Percentiles rank a stretch among this genome's conserved stretches.
phyloP scores from a whole-genome alignment of 2,113 vertebrate species.

The Lophius piscatorius region DNA sequence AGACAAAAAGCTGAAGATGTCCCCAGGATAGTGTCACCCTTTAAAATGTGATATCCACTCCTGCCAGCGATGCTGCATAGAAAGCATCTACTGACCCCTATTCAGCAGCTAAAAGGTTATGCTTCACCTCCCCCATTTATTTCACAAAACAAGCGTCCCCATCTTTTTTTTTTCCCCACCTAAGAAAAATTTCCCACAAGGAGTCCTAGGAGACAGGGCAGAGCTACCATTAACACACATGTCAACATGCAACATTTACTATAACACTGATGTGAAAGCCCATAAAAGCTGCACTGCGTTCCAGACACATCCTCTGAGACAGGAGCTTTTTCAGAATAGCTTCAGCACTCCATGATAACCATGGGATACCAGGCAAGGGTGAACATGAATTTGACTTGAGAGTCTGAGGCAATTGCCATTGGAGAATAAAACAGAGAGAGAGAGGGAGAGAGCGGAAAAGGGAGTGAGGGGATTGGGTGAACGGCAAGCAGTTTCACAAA shows the following conservation, averaged over 20 bases:
- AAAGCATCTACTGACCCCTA: constrained; percentile 58
- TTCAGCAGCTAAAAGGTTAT: constrained; percentile 66
- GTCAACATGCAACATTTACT: constrained; percentile 74
- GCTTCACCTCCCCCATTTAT: constrained; percentile 37
- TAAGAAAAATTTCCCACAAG: constrained; percentile 37
- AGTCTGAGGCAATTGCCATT: constrained; percentile 49
- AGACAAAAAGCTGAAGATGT: constrained; percentile 43
- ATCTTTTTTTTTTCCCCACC: too few species aligned
- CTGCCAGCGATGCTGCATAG: constrained; percentile 31
- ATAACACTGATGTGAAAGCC: constrained; percentile 55
- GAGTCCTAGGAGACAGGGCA: constrained; percentile 43
- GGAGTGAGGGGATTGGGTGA: constrained; percentile 20
- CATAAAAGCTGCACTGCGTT: constrained; percentile 54
- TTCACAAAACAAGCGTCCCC: constrained; percentile 44
- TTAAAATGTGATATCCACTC: constrained; percentile 62
- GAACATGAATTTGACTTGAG: constrained; percentile 42
- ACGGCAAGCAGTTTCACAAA: constrained; percentile 36
- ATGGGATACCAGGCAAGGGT: constrained; percentile 26
- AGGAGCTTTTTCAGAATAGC: constrained; percentile 31
- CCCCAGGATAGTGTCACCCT: constrained; percentile 63
- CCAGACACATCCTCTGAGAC: constrained; percentile 38
- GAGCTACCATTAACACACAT: constrained; percentile 65
- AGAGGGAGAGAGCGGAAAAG: background rate
- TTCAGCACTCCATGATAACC: constrained; percentile 33
- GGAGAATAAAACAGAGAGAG: constrained; percentile 22